A percentile compares a stretch with the other conserved stretches of the same genome.
Conservation (phyloP, 2,797 vertebrate species). For the Scyliorhinus canicula region DNA sequence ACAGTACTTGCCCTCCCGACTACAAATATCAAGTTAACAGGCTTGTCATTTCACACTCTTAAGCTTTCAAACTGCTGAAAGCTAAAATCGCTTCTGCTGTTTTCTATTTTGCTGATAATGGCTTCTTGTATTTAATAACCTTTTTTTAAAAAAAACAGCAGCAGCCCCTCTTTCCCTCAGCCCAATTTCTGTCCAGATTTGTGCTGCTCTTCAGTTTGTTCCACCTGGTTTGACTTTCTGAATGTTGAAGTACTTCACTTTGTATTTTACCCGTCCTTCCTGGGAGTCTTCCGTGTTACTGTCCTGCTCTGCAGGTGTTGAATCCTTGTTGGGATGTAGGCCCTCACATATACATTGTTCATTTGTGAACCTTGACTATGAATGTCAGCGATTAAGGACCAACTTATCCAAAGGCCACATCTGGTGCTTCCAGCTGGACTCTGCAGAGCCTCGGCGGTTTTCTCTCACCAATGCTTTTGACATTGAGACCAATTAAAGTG, state of each 20-base stretch:
- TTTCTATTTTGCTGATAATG: neutral
- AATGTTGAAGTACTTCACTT: neutral
- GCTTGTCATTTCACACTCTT: neutral
- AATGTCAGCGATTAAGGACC: neutral
- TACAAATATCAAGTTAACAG: neutral
- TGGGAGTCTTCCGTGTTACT: neutral
- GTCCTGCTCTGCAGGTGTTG: neutral
- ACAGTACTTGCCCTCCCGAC: neutral
- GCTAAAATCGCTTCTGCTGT: neutral
- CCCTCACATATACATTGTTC: neutral
- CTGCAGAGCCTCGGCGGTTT: neutral
- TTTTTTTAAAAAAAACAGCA: neutral
- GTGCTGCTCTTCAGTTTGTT: neutral
- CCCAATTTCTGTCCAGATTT: neutral
- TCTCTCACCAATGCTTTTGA: neutral
- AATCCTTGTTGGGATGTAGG: neutral
- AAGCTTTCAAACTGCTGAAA: neutral
- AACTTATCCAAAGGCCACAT: neutral
- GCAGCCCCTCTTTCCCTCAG: neutral
- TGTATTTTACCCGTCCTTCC: neutral
- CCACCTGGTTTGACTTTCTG: neutral
- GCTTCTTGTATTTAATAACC: neutral
- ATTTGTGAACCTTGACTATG: neutral
- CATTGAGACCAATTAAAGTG: neutral
- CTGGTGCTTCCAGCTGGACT: neutral